Evolutionary conservation across 2,888 invertebrate genomes (phyloP), one percentile per base, ranked within the genome.

Genomic region (Melipona beecheii): DNA sequence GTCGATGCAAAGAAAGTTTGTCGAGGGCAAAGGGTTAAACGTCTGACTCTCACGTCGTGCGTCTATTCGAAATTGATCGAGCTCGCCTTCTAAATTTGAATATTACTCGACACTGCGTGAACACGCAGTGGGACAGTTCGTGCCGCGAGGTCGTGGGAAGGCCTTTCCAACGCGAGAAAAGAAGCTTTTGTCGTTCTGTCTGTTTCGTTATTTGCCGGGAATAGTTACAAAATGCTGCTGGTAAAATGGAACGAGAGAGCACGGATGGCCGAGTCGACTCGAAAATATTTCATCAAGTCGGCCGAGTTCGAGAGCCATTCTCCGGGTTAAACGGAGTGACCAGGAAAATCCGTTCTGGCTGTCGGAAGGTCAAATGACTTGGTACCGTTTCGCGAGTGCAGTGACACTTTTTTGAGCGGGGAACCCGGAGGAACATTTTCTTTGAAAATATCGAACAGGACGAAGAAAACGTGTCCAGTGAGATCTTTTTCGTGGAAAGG

Each of bases 211-310:
- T 54, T 19, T 54, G n/a, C 54, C 24, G 36, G 31, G 19, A 70
- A 83, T 78, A 74, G 78, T 84, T 84, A 84, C 19, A 24, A 43
- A 43, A 43, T 43, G 15, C 13, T 5, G 13, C 49, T 31, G 56
- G 5, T 43, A 6, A 15, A 36, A 36, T 6, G 24, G 15, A 24
- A 24, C 24, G 21, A 75, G 56, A 21, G 43, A 27, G 19, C 21
- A 24, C 65, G 49, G 19, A 60, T 17, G 21, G 78, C 81, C 82
- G 76, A 71, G 60, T 50, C 83, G 58, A 17, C 75, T 66, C 9
- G 43, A 80, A 87, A 86, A 87, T 90, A 89, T 86, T 89, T 91
- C 88, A 90, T 91, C 90, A 89, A 87, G 69, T 81, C 78, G 90
- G 84, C 83, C 81, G 78, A 77, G 85, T 77, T 76, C 82, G 75